Percentiles rank a stretch among this genome's conserved stretches.
Evolutionary conservation across 2,888 invertebrate genomes (phyloP).

Genomic region (Scaptomyza flava): DNA sequence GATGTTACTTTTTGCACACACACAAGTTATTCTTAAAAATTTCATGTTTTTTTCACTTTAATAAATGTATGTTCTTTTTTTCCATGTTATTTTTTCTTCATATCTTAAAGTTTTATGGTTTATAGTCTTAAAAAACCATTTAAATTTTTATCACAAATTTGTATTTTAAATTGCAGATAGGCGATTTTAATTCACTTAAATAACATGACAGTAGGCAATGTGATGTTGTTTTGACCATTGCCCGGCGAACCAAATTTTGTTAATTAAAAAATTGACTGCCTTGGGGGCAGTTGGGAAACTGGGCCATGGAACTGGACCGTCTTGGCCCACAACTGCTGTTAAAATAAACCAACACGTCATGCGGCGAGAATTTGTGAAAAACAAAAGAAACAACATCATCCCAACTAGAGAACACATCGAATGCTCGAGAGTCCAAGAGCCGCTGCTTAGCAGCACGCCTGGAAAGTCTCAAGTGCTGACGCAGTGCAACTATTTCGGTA

Average conservation of each 20-base stretch:
- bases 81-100: background rate
- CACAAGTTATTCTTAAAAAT: conserved; percentile 16
- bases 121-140: no score
- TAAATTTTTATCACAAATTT: no score
- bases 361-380: conserved; percentile 57
- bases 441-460: conserved; percentile 32
- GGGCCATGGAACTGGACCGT: conserved; percentile 17
- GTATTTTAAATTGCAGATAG: no score
- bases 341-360: conserved; percentile 74
- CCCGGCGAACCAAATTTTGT: conserved; percentile 41
- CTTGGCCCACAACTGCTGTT: conserved; percentile 51
- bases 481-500: conserved; percentile 56
- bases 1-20: conserved; percentile 4
- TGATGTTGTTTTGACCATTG: conserved; percentile 11
- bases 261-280: conserved; percentile 60
- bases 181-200: conserved; percentile 70
- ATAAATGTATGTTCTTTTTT: background rate
- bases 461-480: conserved; percentile 68
- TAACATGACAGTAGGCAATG: conserved; percentile 21
- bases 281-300: conserved; percentile 10
- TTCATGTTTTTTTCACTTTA: conserved; percentile 13
- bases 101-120: conserved; percentile 5
- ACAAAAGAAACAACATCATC: conserved; percentile 10
- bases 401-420: background rate
- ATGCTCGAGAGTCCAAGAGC: conserved; percentile 11